Conservation (phyloP, 2,113 vertebrate species). For the Phycodurus eques region DNA sequence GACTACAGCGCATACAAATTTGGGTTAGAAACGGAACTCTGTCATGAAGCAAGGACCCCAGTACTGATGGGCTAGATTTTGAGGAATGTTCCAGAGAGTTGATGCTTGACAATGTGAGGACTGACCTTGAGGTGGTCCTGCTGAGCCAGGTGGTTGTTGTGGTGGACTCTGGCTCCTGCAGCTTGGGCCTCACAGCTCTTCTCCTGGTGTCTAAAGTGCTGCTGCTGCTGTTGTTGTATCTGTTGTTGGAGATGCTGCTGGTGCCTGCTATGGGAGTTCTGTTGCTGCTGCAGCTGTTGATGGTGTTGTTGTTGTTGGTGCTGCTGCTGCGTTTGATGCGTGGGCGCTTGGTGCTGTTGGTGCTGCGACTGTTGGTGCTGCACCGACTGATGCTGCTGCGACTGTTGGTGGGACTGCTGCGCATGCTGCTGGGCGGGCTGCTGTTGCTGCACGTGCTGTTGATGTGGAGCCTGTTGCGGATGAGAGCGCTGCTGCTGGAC, state of each 20-base stretch:
- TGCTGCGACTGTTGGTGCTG: slow-evolving; percentile 63
- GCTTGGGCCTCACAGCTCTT: slow-evolving; percentile 89
- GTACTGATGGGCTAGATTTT: no score
- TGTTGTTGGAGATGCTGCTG: slow-evolving; percentile 77
- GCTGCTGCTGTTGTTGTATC: slow-evolving; percentile 77
- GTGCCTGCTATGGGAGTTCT: slow-evolving; percentile 72
- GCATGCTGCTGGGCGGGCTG: slow-evolving; percentile 74
- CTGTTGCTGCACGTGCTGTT: slow-evolving; percentile 58
- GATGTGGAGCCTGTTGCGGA: slow-evolving; percentile 74
- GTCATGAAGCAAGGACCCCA: no score
- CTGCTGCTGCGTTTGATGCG: slow-evolving; percentile 84
- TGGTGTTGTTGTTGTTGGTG: slow-evolving; percentile 77
- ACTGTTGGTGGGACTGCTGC: slow-evolving; percentile 69
- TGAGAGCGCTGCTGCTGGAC: slow-evolving; percentile 83
- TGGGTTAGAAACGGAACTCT: no score
- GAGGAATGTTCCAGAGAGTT: background rate
- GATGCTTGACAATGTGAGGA: no score
- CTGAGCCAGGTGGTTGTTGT: slow-evolving; percentile 80
- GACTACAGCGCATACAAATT: no score
- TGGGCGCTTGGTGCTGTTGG: slow-evolving; percentile 73
- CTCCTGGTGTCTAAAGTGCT: slow-evolving; percentile 89
- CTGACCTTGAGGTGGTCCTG: slow-evolving; percentile 77
- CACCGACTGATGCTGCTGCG: slow-evolving; percentile 60
- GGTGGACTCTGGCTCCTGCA: slow-evolving; percentile 76
- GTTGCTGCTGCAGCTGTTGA: slow-evolving; percentile 59